phyloP scores from a whole-genome alignment of 37 sponge, comb jelly and placozoan genomes.

The Beroe ovata region DNA sequence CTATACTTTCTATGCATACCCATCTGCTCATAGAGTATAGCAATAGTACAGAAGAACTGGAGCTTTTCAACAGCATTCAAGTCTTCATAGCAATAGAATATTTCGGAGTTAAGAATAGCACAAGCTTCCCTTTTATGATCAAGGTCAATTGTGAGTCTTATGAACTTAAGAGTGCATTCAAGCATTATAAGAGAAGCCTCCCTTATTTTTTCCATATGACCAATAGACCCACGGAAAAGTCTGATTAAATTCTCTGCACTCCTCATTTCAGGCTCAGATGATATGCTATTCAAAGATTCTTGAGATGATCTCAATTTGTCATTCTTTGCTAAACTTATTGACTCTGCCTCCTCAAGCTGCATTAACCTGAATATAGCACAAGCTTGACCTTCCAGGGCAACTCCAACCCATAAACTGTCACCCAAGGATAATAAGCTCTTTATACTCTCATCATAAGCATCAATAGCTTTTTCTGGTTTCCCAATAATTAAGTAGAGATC shows the following conservation, averaged over 20 bases:
- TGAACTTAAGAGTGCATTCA: slow-evolving; percentile 55
- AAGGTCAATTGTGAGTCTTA: slow-evolving; percentile 29
- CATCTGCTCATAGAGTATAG: slow-evolving; percentile 34
- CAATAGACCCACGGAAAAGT: not conserved
- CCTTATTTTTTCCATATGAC: slow-evolving; percentile 51
- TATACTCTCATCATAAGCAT: slow-evolving; percentile 9
- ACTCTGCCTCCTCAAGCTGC: slow-evolving; percentile 19
- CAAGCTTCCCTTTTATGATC: slow-evolving; percentile 52
- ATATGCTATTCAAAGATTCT: slow-evolving; percentile 26
- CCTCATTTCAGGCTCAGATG: slow-evolving; percentile 26
- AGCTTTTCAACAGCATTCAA: slow-evolving; percentile 20
- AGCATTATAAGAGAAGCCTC: slow-evolving; percentile 55
- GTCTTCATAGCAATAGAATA: slow-evolving; percentile 63
- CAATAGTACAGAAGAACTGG: slow-evolving; percentile 61
- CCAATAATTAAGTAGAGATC: slow-evolving; percentile 48
- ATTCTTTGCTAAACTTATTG: not conserved
- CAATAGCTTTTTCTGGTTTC: slow-evolving; percentile 45
- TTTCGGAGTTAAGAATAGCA: slow-evolving; percentile 53
- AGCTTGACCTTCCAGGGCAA: slow-evolving; percentile 37
- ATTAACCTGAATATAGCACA: slow-evolving; percentile 33
- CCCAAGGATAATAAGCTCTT: slow-evolving; percentile 4
- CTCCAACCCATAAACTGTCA: slow-evolving; percentile 53
- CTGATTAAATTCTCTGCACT: slow-evolving; percentile 21
- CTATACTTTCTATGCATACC: slow-evolving; percentile 58
- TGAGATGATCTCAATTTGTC: slow-evolving; percentile 21